Base-by-base conservation (phyloP, 1,140 invertebrate species). In the Elysia chlorotica region DNA sequence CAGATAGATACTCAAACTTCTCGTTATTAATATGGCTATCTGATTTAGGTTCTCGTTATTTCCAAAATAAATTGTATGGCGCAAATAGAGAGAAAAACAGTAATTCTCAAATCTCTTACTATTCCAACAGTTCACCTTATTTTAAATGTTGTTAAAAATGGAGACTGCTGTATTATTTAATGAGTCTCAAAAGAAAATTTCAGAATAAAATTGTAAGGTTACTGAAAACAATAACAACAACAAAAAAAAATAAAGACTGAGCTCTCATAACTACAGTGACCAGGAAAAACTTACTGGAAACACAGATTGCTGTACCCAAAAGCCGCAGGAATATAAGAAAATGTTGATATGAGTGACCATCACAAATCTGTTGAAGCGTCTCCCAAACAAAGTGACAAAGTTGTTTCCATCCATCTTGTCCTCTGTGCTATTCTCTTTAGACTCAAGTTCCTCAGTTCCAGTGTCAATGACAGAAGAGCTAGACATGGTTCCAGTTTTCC, bases 291-390 rank as follows among this genome's bases (percentile, higher is more conserved):
- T 75, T 78, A 86, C 84, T 33, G 84, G 84, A 37, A 86, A 63
- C 19, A 79, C 78, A 62, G 81, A 81, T 56, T 70, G 79, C 62
- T 85, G 83, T 63, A 85, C 83, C 83, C 83, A 86, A 48, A 86
- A 86, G 65, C 80, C 83, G 59, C 78, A 76, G 19, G 84, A 76
- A 74, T 86, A 86, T 17, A 85, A 65, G 37, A 85, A 82, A n/a
- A 86, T 82, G 67, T 85, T 85, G 10, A 85, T 31, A 75, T 86
- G 84, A 4, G 81, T 82, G 1, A 71, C 37, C 2, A 63, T 4
- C 23, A 71, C 69, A 10, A 71, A 28, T 30, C n/a, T 63, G 38
- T 71, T 63, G 21, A 71, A 48, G 54, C 38, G 10, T 10, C 36
- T 21, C 5, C 67, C 54, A 53, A 70, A 56, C 2, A 70, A 19